Evolutionary conservation across 2,113 vertebrate genomes (phyloP).

Genomic region (Oophaga pumilio): DNA sequence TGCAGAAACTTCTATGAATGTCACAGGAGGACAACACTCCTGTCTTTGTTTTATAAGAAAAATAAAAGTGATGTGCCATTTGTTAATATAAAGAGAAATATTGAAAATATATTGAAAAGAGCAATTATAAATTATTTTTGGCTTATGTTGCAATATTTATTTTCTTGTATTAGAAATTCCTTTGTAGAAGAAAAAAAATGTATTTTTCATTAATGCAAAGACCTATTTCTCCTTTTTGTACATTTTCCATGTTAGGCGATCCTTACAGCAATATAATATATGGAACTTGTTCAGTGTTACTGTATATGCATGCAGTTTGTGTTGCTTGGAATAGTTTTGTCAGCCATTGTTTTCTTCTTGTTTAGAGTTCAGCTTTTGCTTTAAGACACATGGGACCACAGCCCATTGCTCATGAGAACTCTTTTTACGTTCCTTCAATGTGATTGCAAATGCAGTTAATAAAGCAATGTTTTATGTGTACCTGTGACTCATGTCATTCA

Average conservation of each 20-base stretch:
- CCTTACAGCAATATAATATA: constrained; percentile 98
- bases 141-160: constrained; percentile 99
- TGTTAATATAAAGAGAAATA: constrained; percentile 99
- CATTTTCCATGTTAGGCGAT: constrained; percentile 93
- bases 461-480: constrained; percentile 98
- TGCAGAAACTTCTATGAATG: constrained; percentile 90
- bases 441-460: constrained; percentile 96
- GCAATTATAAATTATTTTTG: constrained; percentile 99
- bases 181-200: constrained; percentile 94
- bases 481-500: not conserved
- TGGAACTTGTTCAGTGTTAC: constrained; percentile 81
- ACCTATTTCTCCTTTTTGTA: constrained; percentile 99
- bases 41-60: constrained; percentile 97
- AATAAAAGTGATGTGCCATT: constrained; percentile 95
- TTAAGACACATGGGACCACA: constrained; percentile 73
- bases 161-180: constrained; percentile 99
- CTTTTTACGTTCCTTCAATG: constrained; percentile 78
- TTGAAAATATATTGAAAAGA: constrained; percentile 98
- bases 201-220: constrained; percentile 99
- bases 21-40: constrained; percentile 89
- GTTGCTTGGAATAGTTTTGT: constrained; percentile 88
- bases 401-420: constrained; percentile 69
- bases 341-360: constrained; percentile 75
- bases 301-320: constrained; percentile 92
- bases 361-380: constrained; percentile 72